Base-by-base conservation (phyloP, 2,797 vertebrate genomes). In the Moxostoma hubbsi region DNA sequence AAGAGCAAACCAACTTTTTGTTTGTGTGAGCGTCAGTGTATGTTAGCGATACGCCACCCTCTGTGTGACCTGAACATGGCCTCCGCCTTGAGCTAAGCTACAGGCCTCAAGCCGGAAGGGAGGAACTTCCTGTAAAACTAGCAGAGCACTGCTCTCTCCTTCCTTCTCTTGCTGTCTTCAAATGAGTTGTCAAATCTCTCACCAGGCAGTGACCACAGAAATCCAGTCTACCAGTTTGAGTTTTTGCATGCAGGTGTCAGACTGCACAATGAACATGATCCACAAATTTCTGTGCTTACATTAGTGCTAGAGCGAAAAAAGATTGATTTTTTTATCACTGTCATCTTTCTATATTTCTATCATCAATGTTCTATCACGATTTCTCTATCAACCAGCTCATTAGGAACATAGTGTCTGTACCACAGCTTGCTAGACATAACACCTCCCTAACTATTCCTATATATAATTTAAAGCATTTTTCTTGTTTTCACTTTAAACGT, bases 51-150 rank as follows among this genome's bases (percentile, higher is more conserved):
- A 85, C 88, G 87, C 66, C 91, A 81, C 92, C 92, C 91, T 86
- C 86, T 88, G 76, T 79, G 53, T 90, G 91, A 92, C 91, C 91
- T 86, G 84, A 84, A 89, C 82, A 78, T 92, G 88, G 88, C 90
- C 91, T 92, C 75, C 53, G 70, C 58, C 82, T 76, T 64, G 86
- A 82, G 82, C 85, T 77, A 55, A 81, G 46, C 4, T 80, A 83
- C 85, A 87, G 83, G 73, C 2, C 61, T 64, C 70, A 36, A 71
- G 77, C 83, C 80, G 85, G 77, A 89, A 84, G 85, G 87, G 91
- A 88, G 85, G 89, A 84, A 71, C 89, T 87, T 89, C 90, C 91
- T 89, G 89, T 62, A 86, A 58, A 86, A 75, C 85, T 68, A 81
- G 85, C 77, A 15, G 24, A 75, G 78, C 77, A 36, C 73, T 74